These are phyloP conservation scores for Cetoscarus ocellatus DNA, from an alignment of 2,797 vertebrate genomes.

Conservation along the genomic window DNA sequence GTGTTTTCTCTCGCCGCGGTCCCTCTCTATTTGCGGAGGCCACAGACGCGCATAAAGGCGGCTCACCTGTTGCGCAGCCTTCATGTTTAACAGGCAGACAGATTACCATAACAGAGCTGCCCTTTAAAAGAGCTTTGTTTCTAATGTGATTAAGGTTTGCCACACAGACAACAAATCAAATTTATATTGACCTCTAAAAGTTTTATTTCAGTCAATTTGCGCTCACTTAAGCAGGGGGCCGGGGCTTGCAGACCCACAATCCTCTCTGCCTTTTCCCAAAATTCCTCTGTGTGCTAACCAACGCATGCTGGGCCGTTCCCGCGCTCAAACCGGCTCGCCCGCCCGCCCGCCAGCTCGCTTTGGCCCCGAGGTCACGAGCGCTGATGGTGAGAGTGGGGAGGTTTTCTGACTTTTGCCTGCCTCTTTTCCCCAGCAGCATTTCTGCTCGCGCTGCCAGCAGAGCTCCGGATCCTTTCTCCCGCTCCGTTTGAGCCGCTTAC, in stretches of 20 bases:
- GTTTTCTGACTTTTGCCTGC: constrained; percentile 73
- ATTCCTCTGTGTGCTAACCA: constrained; percentile 65
- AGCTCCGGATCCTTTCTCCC: constrained; percentile 67
- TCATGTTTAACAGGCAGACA: constrained; percentile 70
- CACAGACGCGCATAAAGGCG: constrained; percentile 54
- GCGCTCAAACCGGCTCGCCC: constrained; percentile 11
- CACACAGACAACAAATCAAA: constrained; percentile 74
- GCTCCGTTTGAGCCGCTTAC: constrained; percentile 83
- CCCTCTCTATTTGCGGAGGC: constrained; percentile 60
- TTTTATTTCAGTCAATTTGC: constrained; percentile 78
- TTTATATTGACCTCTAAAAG: constrained; percentile 79
- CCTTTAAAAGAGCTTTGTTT: constrained; percentile 68
- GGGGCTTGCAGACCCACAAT: constrained; percentile 57
- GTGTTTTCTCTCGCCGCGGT: constrained; percentile 21
- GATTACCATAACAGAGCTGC: constrained; percentile 68
- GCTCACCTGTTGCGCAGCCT: constrained; percentile 78
- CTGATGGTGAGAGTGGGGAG: constrained; percentile 66
- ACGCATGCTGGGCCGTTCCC: constrained; percentile 58
- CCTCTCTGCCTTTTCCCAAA: constrained; percentile 51
- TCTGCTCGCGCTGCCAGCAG: constrained; percentile 74
- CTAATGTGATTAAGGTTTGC: constrained; percentile 74
- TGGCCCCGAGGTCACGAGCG: constrained; percentile 76
- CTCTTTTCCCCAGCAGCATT: constrained; percentile 83
- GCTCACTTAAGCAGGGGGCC: constrained; percentile 76
- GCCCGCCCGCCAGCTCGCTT: constrained; percentile 46